Percentiles rank a stretch among this genome's conserved stretches.
These are phyloP conservation scores for Synergus laeviventris DNA, from an alignment of 2,888 invertebrate genomes.

Conservation along the genomic window DNA sequence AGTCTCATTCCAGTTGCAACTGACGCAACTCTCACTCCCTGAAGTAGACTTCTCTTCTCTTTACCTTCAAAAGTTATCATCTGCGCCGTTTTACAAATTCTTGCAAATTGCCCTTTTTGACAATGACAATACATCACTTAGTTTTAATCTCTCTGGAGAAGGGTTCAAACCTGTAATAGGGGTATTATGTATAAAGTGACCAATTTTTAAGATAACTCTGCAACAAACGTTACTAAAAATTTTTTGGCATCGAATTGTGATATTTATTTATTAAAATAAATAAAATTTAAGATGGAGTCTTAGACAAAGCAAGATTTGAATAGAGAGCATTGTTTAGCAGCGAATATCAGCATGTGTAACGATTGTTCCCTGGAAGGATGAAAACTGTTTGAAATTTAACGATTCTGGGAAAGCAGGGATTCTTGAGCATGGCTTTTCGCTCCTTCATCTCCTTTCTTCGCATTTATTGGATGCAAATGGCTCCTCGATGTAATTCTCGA, in stretches of 20 bases:
- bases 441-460: not conserved
- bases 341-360: not conserved
- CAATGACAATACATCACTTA: not conserved
- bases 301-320: not conserved
- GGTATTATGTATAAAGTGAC: no score
- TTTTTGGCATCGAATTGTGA: no score
- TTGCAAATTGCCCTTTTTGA: not conserved
- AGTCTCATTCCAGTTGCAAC: not conserved
- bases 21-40: conserved; percentile 4
- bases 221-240: no score
- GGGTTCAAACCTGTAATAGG: not conserved
- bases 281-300: not conserved
- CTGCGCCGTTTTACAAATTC: conserved; percentile 1
- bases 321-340: not conserved
- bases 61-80: conserved; percentile 4
- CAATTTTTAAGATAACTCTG: no score
- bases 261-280: no score
- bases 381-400: not conserved
- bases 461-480: conserved; percentile 53
- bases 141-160: not conserved
- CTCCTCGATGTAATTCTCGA: conserved; percentile 45
- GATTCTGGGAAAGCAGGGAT: not conserved
- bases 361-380: not conserved
- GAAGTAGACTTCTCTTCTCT: conserved; percentile 6
- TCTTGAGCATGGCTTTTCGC: conserved; percentile 5